Evolutionary conservation across 2,113 vertebrate species (phyloP).

Genomic region (Micromys minutus): DNA sequence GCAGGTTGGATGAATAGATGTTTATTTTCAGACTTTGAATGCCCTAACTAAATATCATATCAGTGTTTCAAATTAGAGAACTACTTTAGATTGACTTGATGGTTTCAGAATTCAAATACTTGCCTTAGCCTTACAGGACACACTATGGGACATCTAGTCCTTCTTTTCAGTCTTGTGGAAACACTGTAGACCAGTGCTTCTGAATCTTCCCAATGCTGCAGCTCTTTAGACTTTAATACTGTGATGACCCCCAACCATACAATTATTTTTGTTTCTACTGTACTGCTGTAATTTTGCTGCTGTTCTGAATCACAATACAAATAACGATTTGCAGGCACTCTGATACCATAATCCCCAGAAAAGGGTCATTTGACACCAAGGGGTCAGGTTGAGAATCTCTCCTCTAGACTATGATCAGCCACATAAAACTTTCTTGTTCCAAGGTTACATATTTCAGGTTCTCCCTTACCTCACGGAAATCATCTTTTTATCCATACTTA

Average conservation of each 20-base stretch:
- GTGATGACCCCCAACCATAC: not conserved
- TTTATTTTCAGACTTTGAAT: slow-evolving; percentile 29
- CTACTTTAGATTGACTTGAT: slow-evolving; percentile 31
- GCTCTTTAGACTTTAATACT: not conserved
- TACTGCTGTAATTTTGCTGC: not conserved
- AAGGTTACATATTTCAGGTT: not conserved
- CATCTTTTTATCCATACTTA: not conserved
- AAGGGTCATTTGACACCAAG: not conserved
- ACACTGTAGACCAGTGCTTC: not conserved
- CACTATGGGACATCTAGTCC: not conserved
- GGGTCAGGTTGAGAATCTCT: not conserved
- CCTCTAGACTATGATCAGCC: not conserved
- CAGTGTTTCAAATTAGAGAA: not conserved
- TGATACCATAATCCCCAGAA: not conserved
- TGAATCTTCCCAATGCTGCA: not conserved
- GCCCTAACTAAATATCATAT: not conserved
- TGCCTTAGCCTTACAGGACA: not conserved
- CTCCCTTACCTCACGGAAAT: not conserved
- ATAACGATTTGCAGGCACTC: not conserved
- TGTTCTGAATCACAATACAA: not conserved
- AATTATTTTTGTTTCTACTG: not conserved
- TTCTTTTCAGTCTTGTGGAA: not conserved
- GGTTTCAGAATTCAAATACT: slow-evolving; percentile 3
- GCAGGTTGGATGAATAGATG: not conserved
- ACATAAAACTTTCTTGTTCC: not conserved